Evolutionary conservation across 1,140 invertebrate genomes (phyloP).

Genomic region (Panulirus ornatus): DNA sequence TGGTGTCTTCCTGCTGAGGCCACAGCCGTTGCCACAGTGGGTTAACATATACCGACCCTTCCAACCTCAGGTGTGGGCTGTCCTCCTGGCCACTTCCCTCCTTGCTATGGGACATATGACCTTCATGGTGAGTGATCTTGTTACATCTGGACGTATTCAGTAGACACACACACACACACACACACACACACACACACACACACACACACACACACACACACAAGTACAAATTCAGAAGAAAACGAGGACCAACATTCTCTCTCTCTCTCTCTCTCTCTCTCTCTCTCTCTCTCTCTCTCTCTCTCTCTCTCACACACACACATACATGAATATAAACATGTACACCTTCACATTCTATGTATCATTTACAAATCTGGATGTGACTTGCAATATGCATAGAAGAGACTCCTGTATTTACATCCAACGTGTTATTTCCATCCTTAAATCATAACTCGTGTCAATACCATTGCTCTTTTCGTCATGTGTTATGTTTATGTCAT

Average conservation of each 20-base stretch:
- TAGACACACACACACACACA: neutral
- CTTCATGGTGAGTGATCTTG: neutral
- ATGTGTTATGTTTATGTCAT: too few species aligned
- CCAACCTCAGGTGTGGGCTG: conserved; percentile 29
- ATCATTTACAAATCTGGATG: too few species aligned
- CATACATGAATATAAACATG: too few species aligned
- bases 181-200: conserved; percentile 7
- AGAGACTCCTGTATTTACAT: too few species aligned
- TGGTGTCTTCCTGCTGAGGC: conserved; percentile 20
- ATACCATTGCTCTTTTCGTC: too few species aligned
- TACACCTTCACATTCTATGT: too few species aligned
- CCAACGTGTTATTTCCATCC: too few species aligned
- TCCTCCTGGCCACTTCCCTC: neutral
- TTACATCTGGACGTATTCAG: neutral
- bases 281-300: neutral
- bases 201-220: neutral
- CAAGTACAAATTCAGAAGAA: neutral
- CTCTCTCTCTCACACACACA: neutral
- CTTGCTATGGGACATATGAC: neutral
- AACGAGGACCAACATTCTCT: neutral
- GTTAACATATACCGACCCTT: conserved; percentile 47
- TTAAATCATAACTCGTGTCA: too few species aligned
- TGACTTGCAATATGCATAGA: too few species aligned
- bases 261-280: neutral
- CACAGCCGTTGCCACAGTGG: conserved; percentile 26